These are phyloP conservation scores for Paedocypris micromegethes DNA, from an alignment of 2,797 vertebrate genomes.

Conservation along the genomic window DNA sequence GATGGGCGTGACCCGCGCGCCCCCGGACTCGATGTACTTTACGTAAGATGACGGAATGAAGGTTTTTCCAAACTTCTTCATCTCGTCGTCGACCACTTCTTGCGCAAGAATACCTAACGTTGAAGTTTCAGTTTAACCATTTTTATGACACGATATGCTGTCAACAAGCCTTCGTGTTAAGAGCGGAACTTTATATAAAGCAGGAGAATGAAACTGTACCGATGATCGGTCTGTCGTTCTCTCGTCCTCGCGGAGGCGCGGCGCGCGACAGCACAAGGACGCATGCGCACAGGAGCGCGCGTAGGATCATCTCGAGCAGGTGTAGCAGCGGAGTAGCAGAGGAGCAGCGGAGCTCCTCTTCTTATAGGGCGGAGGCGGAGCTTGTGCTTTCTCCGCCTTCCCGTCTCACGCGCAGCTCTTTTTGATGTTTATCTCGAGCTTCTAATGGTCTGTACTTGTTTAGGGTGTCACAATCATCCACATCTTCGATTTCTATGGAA, in stretches of 20 bases:
- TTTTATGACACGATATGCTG: too few relatives aligned
- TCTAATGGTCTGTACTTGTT: too few relatives aligned
- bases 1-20: constrained; percentile 72
- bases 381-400: too few relatives aligned
- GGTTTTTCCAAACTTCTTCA: constrained; percentile 65
- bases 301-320: not conserved
- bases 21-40: constrained; percentile 71
- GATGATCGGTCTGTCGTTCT: constrained; percentile 45
- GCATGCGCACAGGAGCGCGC: not conserved
- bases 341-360: too few relatives aligned
- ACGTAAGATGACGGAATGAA: constrained; percentile 75
- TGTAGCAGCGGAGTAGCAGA: too few relatives aligned
- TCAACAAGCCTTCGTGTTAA: too few relatives aligned
- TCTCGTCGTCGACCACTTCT: constrained; percentile 57
- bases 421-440: too few relatives aligned
- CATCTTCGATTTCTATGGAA: too few relatives aligned
- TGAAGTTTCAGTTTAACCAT: not conserved
- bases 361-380: too few relatives aligned
- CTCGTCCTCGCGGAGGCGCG: not conserved
- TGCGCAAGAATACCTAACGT: constrained; percentile 72
- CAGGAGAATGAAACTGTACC: constrained; percentile 17
- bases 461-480: too few relatives aligned
- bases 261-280: not conserved
- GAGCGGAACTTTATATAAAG: not conserved
- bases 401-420: too few relatives aligned